phyloP scores from a whole-genome alignment of 2,797 vertebrate genomes.

The Cynodonichthys magdalenae region DNA sequence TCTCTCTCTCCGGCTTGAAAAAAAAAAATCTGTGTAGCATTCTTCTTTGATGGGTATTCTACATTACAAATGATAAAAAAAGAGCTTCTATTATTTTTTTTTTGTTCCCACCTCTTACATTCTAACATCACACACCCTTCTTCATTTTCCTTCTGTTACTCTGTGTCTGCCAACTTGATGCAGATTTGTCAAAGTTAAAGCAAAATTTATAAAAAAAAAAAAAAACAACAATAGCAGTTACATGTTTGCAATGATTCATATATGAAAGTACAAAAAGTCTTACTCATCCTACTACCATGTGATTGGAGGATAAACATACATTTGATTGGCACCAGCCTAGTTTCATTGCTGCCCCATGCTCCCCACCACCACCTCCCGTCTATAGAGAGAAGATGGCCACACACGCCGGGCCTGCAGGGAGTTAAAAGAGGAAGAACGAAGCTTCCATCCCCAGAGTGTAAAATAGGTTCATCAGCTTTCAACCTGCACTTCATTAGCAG shows the following conservation, averaged over 20 bases:
- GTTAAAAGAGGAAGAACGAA: constrained; percentile 31
- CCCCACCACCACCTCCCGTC: constrained; percentile 33
- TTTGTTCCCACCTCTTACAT: constrained; percentile 31
- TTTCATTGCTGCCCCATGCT: constrained; percentile 38
- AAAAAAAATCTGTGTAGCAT: constrained; percentile 17
- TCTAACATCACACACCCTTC: constrained; percentile 28
- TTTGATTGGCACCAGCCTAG: constrained; percentile 47
- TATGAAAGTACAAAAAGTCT: background rate
- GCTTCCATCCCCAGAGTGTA: constrained; percentile 53
- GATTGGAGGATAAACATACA: constrained; percentile 18
- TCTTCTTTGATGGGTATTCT: constrained; percentile 15
- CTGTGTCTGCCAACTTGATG: constrained; percentile 26
- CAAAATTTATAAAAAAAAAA: background rate
- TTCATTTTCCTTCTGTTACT: constrained; percentile 46
- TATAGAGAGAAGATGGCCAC: constrained; percentile 54
- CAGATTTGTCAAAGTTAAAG: constrained; percentile 30
- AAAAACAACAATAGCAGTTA: background rate
- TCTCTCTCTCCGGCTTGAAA: constrained; percentile 25
- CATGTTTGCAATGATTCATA: constrained; percentile 1
- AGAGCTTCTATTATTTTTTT: constrained; percentile 39
- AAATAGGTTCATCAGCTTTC: constrained; percentile 66
- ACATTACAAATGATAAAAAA: constrained; percentile 1
- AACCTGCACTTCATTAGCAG: constrained; percentile 73
- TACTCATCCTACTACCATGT: too few species aligned
- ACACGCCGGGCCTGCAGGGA: constrained; percentile 49